These are phyloP conservation scores for Enteromius unitaeniatus DNA, from an alignment of 2,797 vertebrate species.

Conservation along the genomic window DNA sequence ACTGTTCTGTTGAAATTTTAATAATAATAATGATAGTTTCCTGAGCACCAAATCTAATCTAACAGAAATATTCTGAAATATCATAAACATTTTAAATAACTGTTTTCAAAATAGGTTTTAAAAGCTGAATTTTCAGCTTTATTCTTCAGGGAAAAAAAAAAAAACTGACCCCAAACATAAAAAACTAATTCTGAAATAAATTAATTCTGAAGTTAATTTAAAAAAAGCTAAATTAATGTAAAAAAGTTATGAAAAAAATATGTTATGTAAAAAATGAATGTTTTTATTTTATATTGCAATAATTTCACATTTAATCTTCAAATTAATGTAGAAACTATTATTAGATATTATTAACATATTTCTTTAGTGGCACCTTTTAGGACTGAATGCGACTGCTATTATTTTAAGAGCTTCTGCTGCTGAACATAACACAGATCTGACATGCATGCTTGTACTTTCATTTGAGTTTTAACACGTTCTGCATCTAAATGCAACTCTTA, in stretches of 20 bases:
- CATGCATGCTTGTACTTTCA: not conserved
- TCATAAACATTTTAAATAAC: too few species aligned
- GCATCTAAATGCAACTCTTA: not conserved
- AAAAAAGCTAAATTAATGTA: too few species aligned
- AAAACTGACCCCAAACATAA: too few species aligned
- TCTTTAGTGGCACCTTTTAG: not conserved
- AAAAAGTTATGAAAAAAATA: too few species aligned
- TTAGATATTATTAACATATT: not conserved
- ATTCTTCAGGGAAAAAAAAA: too few species aligned
- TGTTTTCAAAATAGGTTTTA: too few species aligned
- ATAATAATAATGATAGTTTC: not conserved
- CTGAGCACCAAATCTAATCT: not conserved
- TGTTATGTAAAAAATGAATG: too few species aligned
- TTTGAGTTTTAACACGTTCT: not conserved
- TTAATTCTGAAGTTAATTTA: too few species aligned
- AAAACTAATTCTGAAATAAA: too few species aligned
- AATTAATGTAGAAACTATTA: not conserved
- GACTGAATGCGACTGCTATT: not conserved
- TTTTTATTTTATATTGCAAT: not conserved
- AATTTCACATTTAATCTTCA: not conserved
- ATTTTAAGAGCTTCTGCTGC: not conserved
- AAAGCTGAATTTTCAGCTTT: too few species aligned
- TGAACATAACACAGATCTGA: not conserved
- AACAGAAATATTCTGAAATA: too few species aligned
- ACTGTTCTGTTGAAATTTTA: not conserved